Evolutionary conservation across 2,888 invertebrate species (phyloP).

Genomic region (Lysandra coridon): DNA sequence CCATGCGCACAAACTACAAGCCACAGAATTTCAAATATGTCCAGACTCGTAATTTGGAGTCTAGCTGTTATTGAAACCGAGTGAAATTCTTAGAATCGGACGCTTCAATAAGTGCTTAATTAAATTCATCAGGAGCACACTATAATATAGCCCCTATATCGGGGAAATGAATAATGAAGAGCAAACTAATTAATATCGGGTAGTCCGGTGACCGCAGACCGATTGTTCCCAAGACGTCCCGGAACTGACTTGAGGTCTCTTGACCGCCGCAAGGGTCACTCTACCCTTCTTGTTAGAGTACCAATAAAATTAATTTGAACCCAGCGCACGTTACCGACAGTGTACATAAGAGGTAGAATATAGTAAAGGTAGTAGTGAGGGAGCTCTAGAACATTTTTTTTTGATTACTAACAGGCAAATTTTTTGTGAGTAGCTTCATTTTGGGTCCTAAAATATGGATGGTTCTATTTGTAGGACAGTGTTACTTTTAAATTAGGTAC

Average conservation of each 20-base stretch:
- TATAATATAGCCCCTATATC: not conserved
- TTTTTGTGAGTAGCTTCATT: no score
- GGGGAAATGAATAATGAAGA: slow-evolving; percentile 45
- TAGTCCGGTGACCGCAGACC: slow-evolving; percentile 45
- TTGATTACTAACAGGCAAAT: no score
- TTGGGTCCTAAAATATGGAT: no score
- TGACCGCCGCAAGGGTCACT: slow-evolving; percentile 49
- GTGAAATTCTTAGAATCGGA: not conserved
- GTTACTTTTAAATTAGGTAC: no score
- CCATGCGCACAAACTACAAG: no score
- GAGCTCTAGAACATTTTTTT: no score
- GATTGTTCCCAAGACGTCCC: slow-evolving; percentile 50
- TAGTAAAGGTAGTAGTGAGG: not conserved
- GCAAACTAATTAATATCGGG: slow-evolving; percentile 51
- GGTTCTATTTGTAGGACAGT: no score
- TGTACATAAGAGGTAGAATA: not conserved
- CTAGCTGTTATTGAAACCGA: not conserved
- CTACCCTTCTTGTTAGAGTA: slow-evolving; percentile 43
- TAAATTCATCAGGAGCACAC: not conserved
- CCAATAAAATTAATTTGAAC: slow-evolving; percentile 25
- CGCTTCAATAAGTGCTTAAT: not conserved
- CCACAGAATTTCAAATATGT: no score
- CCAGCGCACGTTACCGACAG: not conserved
- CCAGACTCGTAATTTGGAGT: no score
- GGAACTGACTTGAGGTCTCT: slow-evolving; percentile 46